Conservation (phyloP, 2,797 vertebrate genomes). For the Chrosomus eos region DNA sequence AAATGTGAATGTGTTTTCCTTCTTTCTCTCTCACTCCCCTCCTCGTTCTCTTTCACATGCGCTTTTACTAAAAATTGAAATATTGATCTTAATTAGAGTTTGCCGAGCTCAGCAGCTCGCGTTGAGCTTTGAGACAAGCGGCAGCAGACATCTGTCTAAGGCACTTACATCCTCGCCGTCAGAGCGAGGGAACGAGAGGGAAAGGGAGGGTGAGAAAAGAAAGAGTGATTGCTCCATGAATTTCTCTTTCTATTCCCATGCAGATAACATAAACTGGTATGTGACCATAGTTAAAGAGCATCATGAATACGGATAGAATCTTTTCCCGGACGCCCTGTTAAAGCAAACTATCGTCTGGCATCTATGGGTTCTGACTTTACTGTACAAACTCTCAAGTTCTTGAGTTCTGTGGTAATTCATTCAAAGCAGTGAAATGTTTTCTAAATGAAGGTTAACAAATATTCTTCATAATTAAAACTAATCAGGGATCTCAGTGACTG, state of each 20-base stretch:
- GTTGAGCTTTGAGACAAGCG: slow-evolving; percentile 78
- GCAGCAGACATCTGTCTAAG: slow-evolving; percentile 80
- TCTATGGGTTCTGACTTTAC: neutral
- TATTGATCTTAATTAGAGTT: slow-evolving; percentile 88
- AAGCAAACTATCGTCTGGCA: neutral
- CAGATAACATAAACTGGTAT: slow-evolving; percentile 47
- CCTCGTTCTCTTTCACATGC: slow-evolving; percentile 63
- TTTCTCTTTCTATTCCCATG: slow-evolving; percentile 65
- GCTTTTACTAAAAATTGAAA: slow-evolving; percentile 84
- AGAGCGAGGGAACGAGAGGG: slow-evolving; percentile 51
- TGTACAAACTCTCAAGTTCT: neutral
- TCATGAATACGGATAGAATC: neutral
- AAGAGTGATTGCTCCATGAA: slow-evolving; percentile 76
- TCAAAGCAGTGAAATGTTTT: neutral
- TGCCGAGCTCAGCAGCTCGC: slow-evolving; percentile 82
- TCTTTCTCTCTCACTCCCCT: slow-evolving; percentile 59
- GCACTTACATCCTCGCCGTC: slow-evolving; percentile 74
- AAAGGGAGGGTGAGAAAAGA: slow-evolving; percentile 50
- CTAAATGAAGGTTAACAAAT: neutral
- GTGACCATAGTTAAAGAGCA: slow-evolving; percentile 24
- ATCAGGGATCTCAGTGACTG: neutral
- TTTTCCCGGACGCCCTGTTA: neutral
- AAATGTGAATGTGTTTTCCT: slow-evolving; percentile 70
- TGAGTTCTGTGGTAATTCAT: neutral
- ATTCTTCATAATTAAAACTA: neutral